These are phyloP conservation scores for Drosophila cardini DNA, from an alignment of 1,140 invertebrate genomes.

Conservation along the genomic window DNA sequence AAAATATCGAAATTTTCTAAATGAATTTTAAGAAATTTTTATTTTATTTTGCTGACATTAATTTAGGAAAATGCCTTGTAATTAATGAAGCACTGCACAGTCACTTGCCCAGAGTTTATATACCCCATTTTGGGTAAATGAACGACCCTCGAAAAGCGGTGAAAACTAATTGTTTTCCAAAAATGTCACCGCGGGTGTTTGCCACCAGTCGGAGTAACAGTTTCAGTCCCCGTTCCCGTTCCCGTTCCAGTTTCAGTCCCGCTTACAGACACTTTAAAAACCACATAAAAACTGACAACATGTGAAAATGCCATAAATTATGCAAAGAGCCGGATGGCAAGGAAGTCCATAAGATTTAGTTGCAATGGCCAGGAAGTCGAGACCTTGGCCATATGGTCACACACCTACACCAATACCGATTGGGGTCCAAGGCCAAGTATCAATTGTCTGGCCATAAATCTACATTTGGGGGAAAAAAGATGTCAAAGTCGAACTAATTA, in stretches of 20 bases:
- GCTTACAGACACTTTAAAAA: conserved; percentile 80
- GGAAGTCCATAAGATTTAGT: conserved; percentile 62
- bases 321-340: conserved; percentile 27
- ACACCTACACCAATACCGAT: conserved; percentile 47
- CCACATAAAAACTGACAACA: conserved; percentile 82
- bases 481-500: conserved; percentile 67
- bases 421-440: conserved; percentile 46
- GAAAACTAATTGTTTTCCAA: conserved; percentile 73
- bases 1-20: conserved; percentile 22
- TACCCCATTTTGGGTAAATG: conserved; percentile 36
- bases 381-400: conserved; percentile 71
- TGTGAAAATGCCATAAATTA: conserved; percentile 83
- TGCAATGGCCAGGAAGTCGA: conserved; percentile 57
- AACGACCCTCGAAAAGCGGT: conserved; percentile 26
- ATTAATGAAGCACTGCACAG: conserved; percentile 42
- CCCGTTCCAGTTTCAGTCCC: no score
- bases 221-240: no score
- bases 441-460: conserved; percentile 75
- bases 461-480: conserved; percentile 35
- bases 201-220: background rate
- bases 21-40: conserved; percentile 4
- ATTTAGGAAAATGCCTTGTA: conserved; percentile 55
- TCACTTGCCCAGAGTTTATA: conserved; percentile 30
- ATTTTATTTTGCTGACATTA: conserved; percentile 46
- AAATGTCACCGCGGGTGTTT: conserved; percentile 72